Percentiles rank a stretch among this genome's conserved stretches.
Conservation (phyloP, 2,888 invertebrate genomes). For the Horisme vitalbata region DNA sequence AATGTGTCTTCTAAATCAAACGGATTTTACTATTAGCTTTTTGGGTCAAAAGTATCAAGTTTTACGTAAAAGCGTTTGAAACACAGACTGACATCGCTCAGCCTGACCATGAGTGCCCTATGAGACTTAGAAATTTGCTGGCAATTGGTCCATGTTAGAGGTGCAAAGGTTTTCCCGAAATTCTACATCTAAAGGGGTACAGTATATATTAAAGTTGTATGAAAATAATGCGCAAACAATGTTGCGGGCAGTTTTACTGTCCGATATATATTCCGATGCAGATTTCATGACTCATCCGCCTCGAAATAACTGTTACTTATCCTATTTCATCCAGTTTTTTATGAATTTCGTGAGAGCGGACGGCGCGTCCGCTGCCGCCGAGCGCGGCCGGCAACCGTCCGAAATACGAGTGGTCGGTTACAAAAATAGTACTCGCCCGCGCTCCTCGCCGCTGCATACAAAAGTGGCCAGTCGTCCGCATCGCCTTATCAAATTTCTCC, state of each 20-base stretch:
- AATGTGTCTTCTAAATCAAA: too few relatives aligned
- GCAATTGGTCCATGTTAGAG: too few relatives aligned
- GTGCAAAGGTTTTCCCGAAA: too few relatives aligned
- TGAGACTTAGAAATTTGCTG: too few relatives aligned
- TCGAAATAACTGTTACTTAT: slow-evolving; percentile 24
- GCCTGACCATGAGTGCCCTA: too few relatives aligned
- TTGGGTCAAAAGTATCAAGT: slow-evolving; percentile 25
- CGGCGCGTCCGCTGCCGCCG: slow-evolving; percentile 25
- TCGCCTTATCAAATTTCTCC: slow-evolving; percentile 81
- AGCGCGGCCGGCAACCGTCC: slow-evolving; percentile 42
- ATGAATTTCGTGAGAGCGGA: not conserved
- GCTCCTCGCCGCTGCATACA: slow-evolving; percentile 67
- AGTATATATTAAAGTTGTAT: too few relatives aligned
- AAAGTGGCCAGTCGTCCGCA: slow-evolving; percentile 68
- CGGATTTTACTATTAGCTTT: slow-evolving; percentile 9
- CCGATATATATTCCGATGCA: too few relatives aligned
- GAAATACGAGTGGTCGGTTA: slow-evolving; percentile 59
- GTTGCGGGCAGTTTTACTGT: too few relatives aligned
- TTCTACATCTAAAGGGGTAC: too few relatives aligned
- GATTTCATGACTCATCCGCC: slow-evolving; percentile 9
- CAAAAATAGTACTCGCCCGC: slow-evolving; percentile 72
- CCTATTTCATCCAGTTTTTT: slow-evolving; percentile 19
- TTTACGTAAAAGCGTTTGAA: too few relatives aligned
- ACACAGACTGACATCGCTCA: too few relatives aligned
- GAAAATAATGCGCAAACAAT: too few relatives aligned